phyloP scores from a whole-genome alignment of 2,888 invertebrate species.

The Rotaria sp. region DNA sequence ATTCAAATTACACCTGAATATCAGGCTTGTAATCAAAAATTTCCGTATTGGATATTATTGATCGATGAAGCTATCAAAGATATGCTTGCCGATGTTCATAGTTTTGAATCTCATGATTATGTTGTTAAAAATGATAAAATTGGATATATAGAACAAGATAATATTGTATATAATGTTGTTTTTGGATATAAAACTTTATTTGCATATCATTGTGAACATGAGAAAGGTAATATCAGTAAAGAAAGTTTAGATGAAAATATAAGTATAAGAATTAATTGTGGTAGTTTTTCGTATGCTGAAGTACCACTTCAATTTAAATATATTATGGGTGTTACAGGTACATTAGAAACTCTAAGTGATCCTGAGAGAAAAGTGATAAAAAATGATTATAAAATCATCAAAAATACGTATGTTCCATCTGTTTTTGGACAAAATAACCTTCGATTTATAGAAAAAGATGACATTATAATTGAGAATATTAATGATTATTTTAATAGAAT shows the following conservation, averaged over 20 bases:
- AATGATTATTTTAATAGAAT: not conserved
- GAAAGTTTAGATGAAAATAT: not conserved
- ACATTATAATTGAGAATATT: not conserved
- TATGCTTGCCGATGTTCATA: not conserved
- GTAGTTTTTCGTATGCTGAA: conserved; percentile 4
- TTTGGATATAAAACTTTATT: not conserved
- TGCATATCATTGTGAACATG: not conserved
- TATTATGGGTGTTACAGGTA: conserved; percentile 1
- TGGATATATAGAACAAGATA: not conserved
- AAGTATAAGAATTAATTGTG: not conserved
- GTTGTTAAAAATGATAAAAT: not conserved
- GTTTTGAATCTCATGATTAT: not conserved
- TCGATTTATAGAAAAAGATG: not conserved
- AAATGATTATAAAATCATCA: not conserved
- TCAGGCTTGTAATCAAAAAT: not conserved
- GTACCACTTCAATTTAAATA: not conserved
- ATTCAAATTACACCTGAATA: no score
- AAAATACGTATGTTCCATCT: not conserved
- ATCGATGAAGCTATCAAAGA: not conserved
- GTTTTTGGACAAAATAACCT: not conserved
- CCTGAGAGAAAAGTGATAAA: not conserved
- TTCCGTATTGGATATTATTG: not conserved
- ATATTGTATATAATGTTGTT: not conserved
- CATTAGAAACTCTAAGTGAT: not conserved
- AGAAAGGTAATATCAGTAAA: not conserved